Conservation (phyloP, 2,113 vertebrate genomes). For the Nannospalax galili region DNA sequence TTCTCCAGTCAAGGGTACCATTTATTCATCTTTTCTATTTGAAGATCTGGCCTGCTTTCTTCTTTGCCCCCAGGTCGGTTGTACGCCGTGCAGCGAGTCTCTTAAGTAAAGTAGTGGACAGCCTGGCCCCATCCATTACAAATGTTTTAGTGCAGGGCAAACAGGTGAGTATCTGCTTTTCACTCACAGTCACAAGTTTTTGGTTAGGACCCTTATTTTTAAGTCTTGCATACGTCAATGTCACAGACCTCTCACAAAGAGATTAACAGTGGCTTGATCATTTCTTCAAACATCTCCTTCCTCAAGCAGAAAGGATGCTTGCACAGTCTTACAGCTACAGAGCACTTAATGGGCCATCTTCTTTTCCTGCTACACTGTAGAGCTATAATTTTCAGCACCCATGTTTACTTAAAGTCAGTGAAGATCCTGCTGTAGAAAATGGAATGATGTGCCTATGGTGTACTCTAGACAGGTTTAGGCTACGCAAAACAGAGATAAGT, state of each 20-base stretch:
- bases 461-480: not conserved
- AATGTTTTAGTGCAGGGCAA: slow-evolving; percentile 99
- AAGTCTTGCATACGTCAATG: not conserved
- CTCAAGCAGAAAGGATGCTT: not conserved
- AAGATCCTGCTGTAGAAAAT: not conserved
- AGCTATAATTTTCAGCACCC: not conserved
- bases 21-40: slow-evolving; percentile 71
- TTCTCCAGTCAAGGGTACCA: slow-evolving; percentile 42
- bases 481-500: not conserved
- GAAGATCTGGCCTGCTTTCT: slow-evolving; percentile 90
- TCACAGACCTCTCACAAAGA: not conserved
- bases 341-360: not conserved
- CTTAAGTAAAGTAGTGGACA: slow-evolving; percentile 99
- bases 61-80: slow-evolving; percentile 96
- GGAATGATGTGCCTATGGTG: not conserved
- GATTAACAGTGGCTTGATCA: not conserved
- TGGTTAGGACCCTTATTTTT: slow-evolving; percentile 56
- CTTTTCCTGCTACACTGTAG: not conserved
- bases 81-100: slow-evolving; percentile 98
- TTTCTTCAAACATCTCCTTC: not conserved
- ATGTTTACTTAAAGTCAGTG: not conserved
- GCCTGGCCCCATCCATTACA: slow-evolving; percentile 99
- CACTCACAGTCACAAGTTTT: slow-evolving; percentile 66
- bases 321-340: not conserved
- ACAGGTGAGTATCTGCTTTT: slow-evolving; percentile 94